Base-by-base conservation (phyloP, 37 sponge, comb jelly and placozoan species). In the Theonella swinhoei region DNA sequence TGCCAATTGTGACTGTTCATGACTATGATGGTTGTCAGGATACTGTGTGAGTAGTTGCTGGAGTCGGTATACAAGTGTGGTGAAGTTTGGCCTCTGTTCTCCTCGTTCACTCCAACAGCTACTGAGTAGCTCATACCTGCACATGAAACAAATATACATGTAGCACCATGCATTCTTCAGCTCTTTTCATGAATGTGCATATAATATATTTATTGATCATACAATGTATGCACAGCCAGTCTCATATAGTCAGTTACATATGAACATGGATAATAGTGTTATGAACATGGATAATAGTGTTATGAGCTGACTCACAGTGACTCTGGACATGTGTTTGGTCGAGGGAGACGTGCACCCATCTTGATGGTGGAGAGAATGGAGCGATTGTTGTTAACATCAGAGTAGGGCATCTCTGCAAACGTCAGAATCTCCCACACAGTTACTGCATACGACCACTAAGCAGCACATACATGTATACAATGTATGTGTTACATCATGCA, bases 381-480 rank as follows among this genome's bases (percentile, higher is more conserved):
- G 11, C 81, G 68, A 43, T 90, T 88, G 60, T 75, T 84, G 62
- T 71, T 72, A 33, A 93, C 83, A 31, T 79, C 84, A 54, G 72
- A 43, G 64, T 93, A 93, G 1, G 93, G 93, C 79, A 80, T 25
- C 67, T 81, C 82, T 26, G 68, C 89, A 42, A 85, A 34, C 0
- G 86, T 85, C 70, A 93, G 35, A 20, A 88, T 62, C 69, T 93
- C 93, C 89, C 89, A 85, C 69, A 85, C 14, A 65, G 85, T 84
- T 41, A 93, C 84, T 19, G 82, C 93, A 81, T 73, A 93, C 0
- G 93, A 88, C 93, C 93, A 93, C 93, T 93, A 42, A 3, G 11
- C 1, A 47, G 70, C 25, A 26, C 20, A 35, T 7, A 39, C 39
- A 23, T n/a, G 39, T 61, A n/a, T n/a, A n/a, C n/a, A 32, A 39